These are phyloP conservation scores for Trichogramma dendrolimi DNA, from an alignment of 2,888 invertebrate genomes.

Conservation along the genomic window DNA sequence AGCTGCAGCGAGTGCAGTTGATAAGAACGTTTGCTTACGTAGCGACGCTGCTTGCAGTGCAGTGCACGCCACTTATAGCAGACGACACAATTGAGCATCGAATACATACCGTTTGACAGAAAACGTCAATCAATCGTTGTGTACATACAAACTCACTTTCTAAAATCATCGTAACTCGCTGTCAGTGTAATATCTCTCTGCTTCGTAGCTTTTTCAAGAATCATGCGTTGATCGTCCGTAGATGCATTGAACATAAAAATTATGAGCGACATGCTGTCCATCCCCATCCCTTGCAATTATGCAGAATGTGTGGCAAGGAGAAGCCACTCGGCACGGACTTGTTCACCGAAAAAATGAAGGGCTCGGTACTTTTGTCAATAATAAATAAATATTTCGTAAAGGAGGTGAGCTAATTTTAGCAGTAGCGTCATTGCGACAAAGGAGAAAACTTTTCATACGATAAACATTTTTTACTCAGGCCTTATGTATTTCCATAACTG, in stretches of 20 bases:
- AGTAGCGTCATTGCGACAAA: neutral
- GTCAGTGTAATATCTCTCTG: no score
- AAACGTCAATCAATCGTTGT: neutral
- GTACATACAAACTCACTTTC: no score
- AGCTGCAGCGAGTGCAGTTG: neutral
- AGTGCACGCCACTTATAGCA: no score
- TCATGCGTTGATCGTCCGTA: no score
- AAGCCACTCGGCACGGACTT: constrained; percentile 46
- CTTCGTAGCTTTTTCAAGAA: no score
- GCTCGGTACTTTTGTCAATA: constrained; percentile 46
- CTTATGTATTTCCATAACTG: constrained; percentile 43
- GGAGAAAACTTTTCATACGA: neutral
- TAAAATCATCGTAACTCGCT: no score
- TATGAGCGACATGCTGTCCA: no score
- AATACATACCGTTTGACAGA: neutral
- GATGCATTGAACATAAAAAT: no score
- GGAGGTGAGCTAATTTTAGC: constrained; percentile 38
- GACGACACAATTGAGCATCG: no score
- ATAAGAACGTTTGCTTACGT: constrained; percentile 8
- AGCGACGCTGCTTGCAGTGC: neutral
- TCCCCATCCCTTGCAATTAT: constrained; percentile 33
- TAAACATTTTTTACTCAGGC: constrained; percentile 34
- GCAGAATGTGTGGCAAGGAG: constrained; percentile 47
- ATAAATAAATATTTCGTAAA: constrained; percentile 48
- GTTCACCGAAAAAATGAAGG: constrained; percentile 46